Base-by-base conservation (phyloP, 2,888 invertebrate species). In the Lasioglossum villosulum region DNA sequence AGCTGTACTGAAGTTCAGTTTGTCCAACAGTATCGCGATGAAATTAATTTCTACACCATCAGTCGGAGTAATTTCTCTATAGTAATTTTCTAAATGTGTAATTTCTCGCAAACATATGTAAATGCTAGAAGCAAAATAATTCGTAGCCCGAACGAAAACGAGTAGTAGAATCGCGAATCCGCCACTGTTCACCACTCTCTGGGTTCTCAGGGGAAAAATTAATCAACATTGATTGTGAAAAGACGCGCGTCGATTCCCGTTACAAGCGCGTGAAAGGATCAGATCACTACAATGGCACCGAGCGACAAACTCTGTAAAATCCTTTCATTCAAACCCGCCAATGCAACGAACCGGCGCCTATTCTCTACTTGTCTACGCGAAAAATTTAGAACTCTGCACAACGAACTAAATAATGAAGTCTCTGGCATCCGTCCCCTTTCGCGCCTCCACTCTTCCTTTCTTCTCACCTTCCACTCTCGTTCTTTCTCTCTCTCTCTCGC, bases 291-390 rank as follows among this genome's bases (percentile, higher is more conserved):
- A 74, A 52, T 45, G 75, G 56, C 27, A 8, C 74, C 23, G 52
- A 30, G n/a, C 72, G 71, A 39, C 52, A 52, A 52, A 70, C 42
- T 74, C 76, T 34, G 68, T 4, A 4, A 4, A 34, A 70, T 70
- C 70, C 70, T 88, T 80, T 88, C 82, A 71, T 73, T 77, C 78
- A 56, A 74, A 63, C 63, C 78, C 66, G 83, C 84, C 88, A 84
- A 88, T 81, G 75, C 88, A 82, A 81, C 76, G 83, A 59, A 74
- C 83, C 90, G 75, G 68, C 87, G 83, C 87, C 88, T 88, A 84
- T 75, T 82, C 88, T 90, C 90, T 90, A 90, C 85, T 63, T 56
- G 34, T 86, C 88, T 90, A 90, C 83, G 87, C 88, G 90, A 84
- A 52, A 78, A 88, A 80, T 75, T 88, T 73, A 73, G 83, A 90